phyloP scores from a whole-genome alignment of 2,797 vertebrate genomes.

The Adrianichthys oophorus region DNA sequence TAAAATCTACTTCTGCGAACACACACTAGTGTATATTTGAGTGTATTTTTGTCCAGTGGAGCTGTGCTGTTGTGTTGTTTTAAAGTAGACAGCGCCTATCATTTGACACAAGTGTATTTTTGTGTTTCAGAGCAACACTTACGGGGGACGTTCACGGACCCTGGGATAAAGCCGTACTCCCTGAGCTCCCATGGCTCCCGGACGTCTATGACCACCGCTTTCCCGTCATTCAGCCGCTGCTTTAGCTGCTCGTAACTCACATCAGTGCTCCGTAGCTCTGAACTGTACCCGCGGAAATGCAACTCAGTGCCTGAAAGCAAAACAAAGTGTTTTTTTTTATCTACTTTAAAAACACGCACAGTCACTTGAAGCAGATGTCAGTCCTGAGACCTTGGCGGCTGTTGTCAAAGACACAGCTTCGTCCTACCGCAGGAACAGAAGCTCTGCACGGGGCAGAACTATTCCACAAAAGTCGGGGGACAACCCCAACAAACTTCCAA shows the following conservation, averaged over 20 bases:
- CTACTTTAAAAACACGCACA: background rate
- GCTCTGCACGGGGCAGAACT: slow-evolving; percentile 14
- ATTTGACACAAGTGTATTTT: no score
- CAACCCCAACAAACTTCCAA: slow-evolving; percentile 34
- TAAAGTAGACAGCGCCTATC: no score
- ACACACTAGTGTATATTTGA: no score
- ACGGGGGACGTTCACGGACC: slow-evolving; percentile 88
- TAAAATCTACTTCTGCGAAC: no score
- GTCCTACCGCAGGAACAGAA: slow-evolving; percentile 33
- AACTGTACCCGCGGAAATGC: slow-evolving; percentile 58
- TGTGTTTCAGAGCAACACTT: slow-evolving; percentile 51
- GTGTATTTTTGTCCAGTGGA: no score
- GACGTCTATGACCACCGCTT: slow-evolving; percentile 85
- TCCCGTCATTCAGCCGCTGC: slow-evolving; percentile 72
- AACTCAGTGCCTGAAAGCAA: slow-evolving; percentile 22
- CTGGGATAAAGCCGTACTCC: slow-evolving; percentile 85
- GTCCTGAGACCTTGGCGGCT: slow-evolving; percentile 33
- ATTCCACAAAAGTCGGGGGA: slow-evolving; percentile 51
- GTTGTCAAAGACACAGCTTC: slow-evolving; percentile 17
- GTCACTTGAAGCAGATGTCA: slow-evolving; percentile 50
- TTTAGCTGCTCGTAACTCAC: slow-evolving; percentile 87
- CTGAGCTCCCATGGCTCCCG: slow-evolving; percentile 90
- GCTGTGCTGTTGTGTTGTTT: no score
- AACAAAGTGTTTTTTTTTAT: background rate
- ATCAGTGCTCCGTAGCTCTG: slow-evolving; percentile 36